These are phyloP conservation scores for Apomyelois bistriatella DNA, from an alignment of 2,888 invertebrate genomes.

Conservation along the genomic window DNA sequence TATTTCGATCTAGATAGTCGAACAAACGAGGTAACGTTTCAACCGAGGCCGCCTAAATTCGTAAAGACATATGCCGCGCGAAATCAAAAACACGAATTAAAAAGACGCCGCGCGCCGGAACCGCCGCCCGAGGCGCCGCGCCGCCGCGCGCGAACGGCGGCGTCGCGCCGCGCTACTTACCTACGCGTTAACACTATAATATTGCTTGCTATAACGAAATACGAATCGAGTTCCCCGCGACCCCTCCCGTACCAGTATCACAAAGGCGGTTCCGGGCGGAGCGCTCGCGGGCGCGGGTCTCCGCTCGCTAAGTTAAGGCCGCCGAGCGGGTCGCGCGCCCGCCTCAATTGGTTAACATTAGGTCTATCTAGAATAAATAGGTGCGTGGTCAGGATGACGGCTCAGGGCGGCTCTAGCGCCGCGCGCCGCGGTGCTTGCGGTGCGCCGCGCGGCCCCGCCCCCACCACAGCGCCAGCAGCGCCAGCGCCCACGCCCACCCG, in stretches of 20 bases:
- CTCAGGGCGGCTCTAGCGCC: slow-evolving; percentile 78
- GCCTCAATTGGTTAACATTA: slow-evolving; percentile 74
- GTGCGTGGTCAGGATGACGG: slow-evolving; percentile 33
- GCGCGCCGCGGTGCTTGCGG: slow-evolving; percentile 80
- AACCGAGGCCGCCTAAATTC: slow-evolving; percentile 11
- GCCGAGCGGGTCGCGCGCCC: slow-evolving; percentile 51
- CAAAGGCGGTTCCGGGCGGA: slow-evolving; percentile 44
- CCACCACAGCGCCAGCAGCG: slow-evolving; percentile 64
- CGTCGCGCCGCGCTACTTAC: slow-evolving; percentile 25
- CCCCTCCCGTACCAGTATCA: slow-evolving; percentile 35
- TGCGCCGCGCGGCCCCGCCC: slow-evolving; percentile 61
- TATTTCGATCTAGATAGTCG: slow-evolving; percentile 2
- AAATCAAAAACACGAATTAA: slow-evolving; percentile 30
- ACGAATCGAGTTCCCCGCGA: slow-evolving; percentile 23
- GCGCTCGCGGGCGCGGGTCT: slow-evolving; percentile 44
- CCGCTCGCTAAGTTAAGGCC: slow-evolving; percentile 56
- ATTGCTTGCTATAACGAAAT: slow-evolving; percentile 27
- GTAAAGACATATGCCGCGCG: slow-evolving; percentile 25
- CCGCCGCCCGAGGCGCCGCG: slow-evolving; percentile 18
- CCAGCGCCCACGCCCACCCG: slow-evolving; percentile 45
- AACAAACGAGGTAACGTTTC: not conserved
- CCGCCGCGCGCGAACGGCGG: slow-evolving; percentile 13
- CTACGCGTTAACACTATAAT: slow-evolving; percentile 29
- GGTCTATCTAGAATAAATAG: slow-evolving; percentile 77
- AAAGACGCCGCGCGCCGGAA: slow-evolving; percentile 32